Base-by-base conservation (phyloP, 2,113 vertebrate species). In the Gallinago jamesoni region DNA sequence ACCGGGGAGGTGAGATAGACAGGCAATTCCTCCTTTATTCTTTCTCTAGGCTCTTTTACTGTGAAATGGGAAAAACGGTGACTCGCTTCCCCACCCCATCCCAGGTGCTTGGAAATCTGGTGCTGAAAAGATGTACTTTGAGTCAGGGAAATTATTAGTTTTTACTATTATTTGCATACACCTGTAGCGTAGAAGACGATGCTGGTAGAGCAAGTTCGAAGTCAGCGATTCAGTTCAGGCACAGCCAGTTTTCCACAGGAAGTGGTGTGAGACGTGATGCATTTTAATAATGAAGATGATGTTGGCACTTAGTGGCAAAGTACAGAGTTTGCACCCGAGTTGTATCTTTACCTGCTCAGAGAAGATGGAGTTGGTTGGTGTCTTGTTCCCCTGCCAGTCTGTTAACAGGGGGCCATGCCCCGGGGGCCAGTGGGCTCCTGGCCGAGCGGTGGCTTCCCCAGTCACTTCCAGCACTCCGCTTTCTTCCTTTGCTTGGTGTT, bases 381-480 rank as follows among this genome's bases (percentile, higher is more conserved):
- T 33, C 27, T 18, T 13, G 0, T 45, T 11, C 4, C 19, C 9
- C 37, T 21, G 27, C 4, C 9, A 0, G 13, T 24, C 28, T 1
- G 5, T 27, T 43, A 9, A 33, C 37, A 3, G 50, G 18, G 0
- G 12, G 23, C 47, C 0, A 3, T 74, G 76, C 43, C 22, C 0
- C 0, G 2, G 3, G 78, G 68, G 73, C 28, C 30, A 1, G n/a
- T 15, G 4, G 14, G 37, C 35, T 16, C 10, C 70, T 79, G 80
- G 76, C 25, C 0, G 25, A 47, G 72, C 22, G 2, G n/a, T 4
- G 37, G 11, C 74, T 80, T 45, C 24, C 18, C 23, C 23, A 53
- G 35, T 14, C 37, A 10, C 2, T 5, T 0, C 0, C 8, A 73
- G 1, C 1, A 3, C 31, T 24, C 25, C 0, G 19, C 39, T 60